Evolutionary conservation across 2,797 vertebrate species (phyloP), one percentile per base, ranked within the genome.

Genomic region (Hybognathus amarus): DNA sequence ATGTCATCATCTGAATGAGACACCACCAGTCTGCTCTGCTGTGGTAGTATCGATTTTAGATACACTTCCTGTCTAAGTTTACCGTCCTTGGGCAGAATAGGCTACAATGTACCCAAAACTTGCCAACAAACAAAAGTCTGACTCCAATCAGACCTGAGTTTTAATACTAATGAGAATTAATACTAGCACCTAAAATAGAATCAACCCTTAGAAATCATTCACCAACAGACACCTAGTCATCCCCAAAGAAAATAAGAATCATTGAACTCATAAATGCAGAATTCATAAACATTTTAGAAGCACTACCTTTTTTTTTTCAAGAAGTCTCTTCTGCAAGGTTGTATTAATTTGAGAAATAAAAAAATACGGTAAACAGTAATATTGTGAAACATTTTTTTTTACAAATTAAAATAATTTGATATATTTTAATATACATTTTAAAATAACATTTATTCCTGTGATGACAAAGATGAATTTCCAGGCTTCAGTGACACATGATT

Each of bases 1-100:
- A 24, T 54, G 66, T 54, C 50, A 56, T 69, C 47, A 79, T 68
- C 50, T 40, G 10, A 69, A 69, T 5, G n/a, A 40, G 78, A 52
- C 33, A 20, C 47, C 54, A 71, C n/a, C 64, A 22, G 52, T n/a
- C n/a, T n/a, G n/a, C n/a, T 80, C 67, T 73, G 47, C 4, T 36
- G 61, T 50, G 13, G 50, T 63, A 47, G 54, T 15, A 81, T 50
- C 5, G 79, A 81, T 80, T 71, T 71, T 27, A 59, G 79, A 80
- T 80, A 42, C 54, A 80, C 50, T 68, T 69, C 36, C 66, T 30
- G 50, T 80, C n/a, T 42, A 42, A 68, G 45, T 52, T 2, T 22
- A 66, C n/a, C 9, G 61, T 36, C 8, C 63, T 79, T 50, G 63
- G 63, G 9, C 18, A 71, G 24, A 71, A 80, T 30, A 71, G 38